Conservation (phyloP, 2,888 invertebrate genomes). For the Rhingia campestris region DNA sequence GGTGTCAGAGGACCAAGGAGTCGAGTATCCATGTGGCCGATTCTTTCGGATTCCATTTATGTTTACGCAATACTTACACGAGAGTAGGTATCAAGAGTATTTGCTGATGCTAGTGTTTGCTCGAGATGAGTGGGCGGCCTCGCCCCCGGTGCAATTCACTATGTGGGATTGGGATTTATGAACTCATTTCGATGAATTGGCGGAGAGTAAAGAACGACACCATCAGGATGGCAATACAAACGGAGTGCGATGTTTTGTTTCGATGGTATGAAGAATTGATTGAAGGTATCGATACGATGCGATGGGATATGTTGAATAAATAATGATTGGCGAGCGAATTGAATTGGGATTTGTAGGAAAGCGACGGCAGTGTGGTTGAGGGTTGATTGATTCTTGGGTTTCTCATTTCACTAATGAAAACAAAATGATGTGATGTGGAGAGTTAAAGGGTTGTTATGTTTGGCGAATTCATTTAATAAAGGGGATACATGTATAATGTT, state of each 20-base stretch:
- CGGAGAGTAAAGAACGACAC: conserved; percentile 48
- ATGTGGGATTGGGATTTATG: conserved; percentile 67
- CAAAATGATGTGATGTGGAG: neutral
- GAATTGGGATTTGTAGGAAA: conserved; percentile 66
- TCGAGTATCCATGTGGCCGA: neutral
- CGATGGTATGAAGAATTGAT: conserved; percentile 56
- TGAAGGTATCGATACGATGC: conserved; percentile 64
- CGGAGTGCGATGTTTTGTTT: conserved; percentile 55
- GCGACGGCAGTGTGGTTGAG: neutral
- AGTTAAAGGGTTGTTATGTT: neutral
- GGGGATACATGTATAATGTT: no score
- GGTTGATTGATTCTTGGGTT: conserved; percentile 49
- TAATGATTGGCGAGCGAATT: conserved; percentile 68
- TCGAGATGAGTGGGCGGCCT: conserved; percentile 11
- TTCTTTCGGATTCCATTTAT: conserved; percentile 21
- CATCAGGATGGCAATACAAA: conserved; percentile 34
- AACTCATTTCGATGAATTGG: conserved; percentile 65
- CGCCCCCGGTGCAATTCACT: conserved; percentile 27
- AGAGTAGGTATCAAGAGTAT: conserved; percentile 34
- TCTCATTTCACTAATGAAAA: conserved; percentile 66
- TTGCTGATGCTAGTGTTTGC: conserved; percentile 28
- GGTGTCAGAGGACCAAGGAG: neutral
- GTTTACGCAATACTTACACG: conserved; percentile 46
- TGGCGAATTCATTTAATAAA: no score
- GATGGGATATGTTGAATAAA: conserved; percentile 65